A percentile compares a stretch with the other conserved stretches of the same genome.
phyloP scores from a whole-genome alignment of 1,140 invertebrate genomes.

The Ladona fulva region DNA sequence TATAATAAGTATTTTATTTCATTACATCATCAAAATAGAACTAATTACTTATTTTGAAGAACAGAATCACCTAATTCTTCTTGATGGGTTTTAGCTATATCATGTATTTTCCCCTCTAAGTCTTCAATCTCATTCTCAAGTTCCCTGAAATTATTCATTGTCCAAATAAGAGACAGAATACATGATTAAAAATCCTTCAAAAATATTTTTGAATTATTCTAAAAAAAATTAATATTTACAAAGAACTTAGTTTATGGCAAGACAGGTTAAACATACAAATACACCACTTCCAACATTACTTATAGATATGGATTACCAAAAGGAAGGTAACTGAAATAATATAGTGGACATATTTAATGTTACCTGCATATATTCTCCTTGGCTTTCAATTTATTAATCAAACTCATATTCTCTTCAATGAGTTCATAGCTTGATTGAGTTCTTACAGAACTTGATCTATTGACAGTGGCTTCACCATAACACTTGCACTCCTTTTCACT shows the following conservation, averaged over 20 bases:
- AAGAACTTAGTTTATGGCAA: no score
- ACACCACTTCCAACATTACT: no score
- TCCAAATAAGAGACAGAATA: no score
- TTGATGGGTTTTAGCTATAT: slow-evolving; percentile 30
- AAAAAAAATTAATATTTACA: no score
- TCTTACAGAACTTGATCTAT: slow-evolving; percentile 31
- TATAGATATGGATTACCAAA: no score
- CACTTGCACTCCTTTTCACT: slow-evolving; percentile 28
- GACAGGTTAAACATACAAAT: no score
- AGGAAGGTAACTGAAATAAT: no score
- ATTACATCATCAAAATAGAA: neutral
- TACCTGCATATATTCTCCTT: slow-evolving; percentile 40
- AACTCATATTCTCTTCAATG: slow-evolving; percentile 41
- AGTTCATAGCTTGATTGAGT: slow-evolving; percentile 39
- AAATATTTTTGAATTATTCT: no score
- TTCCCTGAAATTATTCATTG: slow-evolving; percentile 25
- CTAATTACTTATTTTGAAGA: neutral
- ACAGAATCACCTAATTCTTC: slow-evolving; percentile 31
- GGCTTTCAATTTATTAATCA: slow-evolving; percentile 37
- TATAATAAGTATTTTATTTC: neutral
- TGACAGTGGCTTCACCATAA: slow-evolving; percentile 28
- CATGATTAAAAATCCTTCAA: no score
- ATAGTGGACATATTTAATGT: neutral
- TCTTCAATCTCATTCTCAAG: slow-evolving; percentile 37
- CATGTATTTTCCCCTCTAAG: slow-evolving; percentile 33